Percentiles rank a stretch among this genome's conserved stretches.
Evolutionary conservation across 2,888 invertebrate genomes (phyloP).

Genomic region (Scaptomyza cyrtandrae): DNA sequence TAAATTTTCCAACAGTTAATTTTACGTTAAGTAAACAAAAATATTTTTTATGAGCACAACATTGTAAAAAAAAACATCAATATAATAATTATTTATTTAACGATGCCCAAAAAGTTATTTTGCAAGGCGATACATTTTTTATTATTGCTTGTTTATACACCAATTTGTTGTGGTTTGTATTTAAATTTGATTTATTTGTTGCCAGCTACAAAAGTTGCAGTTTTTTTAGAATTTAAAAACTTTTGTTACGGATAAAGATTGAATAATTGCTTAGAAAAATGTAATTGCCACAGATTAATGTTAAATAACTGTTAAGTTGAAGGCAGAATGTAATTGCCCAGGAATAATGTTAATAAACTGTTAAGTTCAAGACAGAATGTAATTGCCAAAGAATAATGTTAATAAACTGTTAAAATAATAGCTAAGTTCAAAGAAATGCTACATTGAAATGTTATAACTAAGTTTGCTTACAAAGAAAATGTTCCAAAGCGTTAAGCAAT

Average conservation of each 20-base stretch:
- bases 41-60: background rate
- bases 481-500: background rate
- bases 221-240: background rate
- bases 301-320: too few species aligned
- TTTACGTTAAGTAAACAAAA: too few species aligned
- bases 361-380: too few species aligned
- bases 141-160: too few species aligned
- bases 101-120: too few species aligned
- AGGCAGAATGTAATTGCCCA: too few species aligned
- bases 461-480: background rate
- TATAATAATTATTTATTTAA: background rate
- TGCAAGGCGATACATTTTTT: too few species aligned
- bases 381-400: too few species aligned
- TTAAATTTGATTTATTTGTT: too few species aligned
- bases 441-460: background rate
- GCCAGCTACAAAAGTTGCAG: background rate
- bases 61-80: background rate
- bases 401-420: background rate
- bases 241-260: background rate
- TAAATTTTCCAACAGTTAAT: too few species aligned
- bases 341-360: too few species aligned
- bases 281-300: background rate
- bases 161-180: too few species aligned
- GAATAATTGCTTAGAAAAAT: background rate
- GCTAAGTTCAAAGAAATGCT: background rate